Base-by-base conservation (phyloP, 2,113 vertebrate species). In the Phyllostomus discolor region DNA sequence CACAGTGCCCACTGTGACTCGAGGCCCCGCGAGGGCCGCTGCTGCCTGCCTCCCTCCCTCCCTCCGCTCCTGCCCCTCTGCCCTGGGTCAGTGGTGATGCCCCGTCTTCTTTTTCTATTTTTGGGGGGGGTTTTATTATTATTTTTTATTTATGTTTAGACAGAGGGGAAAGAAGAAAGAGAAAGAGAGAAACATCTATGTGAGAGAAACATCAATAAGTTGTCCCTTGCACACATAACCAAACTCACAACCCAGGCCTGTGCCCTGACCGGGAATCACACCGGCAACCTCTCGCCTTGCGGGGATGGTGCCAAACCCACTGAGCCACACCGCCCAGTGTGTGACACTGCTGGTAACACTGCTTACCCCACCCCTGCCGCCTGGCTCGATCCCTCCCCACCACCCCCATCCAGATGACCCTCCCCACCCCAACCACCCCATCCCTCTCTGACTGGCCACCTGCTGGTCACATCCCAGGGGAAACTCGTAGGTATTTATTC, bases 401-500 rank as follows among this genome's bases (percentile, higher is more conserved):
- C 7, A n/a, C 24, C 38, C 76, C 43, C 33, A 4, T 10, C 15
- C 5, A 15, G 31, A 5, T 0, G 9, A 48, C 14, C 50, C 38
- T 4, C 62, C n/a, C 72, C 38, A 78, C 26, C 10, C n/a, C 24
- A 1, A 3, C 24, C 54, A 48, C 24, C 35, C 48, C 46, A 4
- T 10, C 15, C 5, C 62, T 31, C 54, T 54, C 62, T 28, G 28
- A 22, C 33, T 7, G 52, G 22, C 11, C 67, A 5, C 54, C 46
- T 35, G 59, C 90, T 3, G 16, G 38, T 26, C 82, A 14, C 8
- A 35, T 46, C 35, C 54, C 38, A 7, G 50, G 3, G 19, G 24
- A 54, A 15, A 35, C 31, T 14, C 1, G 4, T 5, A 4, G 3
- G 2, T 5, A 16, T n/a, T 11, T 35, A 6, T 24, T 38, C 38